Percentiles rank a stretch among this genome's conserved stretches.
phyloP scores from a whole-genome alignment of 2,797 vertebrate species.

The Periparus ater region DNA sequence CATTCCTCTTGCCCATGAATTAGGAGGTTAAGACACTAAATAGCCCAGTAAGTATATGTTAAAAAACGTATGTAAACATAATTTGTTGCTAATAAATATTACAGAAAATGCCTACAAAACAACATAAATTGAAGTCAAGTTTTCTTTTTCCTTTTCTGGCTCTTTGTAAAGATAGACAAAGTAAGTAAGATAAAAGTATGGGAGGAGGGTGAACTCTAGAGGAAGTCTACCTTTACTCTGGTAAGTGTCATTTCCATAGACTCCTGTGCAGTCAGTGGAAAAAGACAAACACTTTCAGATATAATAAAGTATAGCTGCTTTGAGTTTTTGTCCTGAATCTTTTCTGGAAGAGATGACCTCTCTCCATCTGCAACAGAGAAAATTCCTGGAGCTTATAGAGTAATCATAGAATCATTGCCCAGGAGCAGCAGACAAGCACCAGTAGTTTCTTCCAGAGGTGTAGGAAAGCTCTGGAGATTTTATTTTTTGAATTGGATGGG shows the following conservation, averaged over 20 bases:
- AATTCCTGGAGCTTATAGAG: background rate
- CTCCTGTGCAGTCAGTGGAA: background rate
- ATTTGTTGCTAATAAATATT: background rate
- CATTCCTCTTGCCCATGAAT: background rate
- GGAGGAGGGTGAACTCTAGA: background rate
- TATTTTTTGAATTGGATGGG: background rate
- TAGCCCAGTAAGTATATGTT: background rate
- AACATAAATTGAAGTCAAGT: background rate
- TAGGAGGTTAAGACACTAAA: background rate
- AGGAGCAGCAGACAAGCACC: background rate
- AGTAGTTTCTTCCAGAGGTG: background rate
- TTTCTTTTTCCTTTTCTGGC: background rate
- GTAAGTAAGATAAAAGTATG: background rate
- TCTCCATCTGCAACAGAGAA: background rate
- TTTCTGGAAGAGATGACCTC: background rate
- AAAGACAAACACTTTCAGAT: background rate
- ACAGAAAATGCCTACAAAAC: background rate
- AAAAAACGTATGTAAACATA: background rate
- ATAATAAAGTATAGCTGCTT: background rate
- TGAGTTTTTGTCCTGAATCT: slow-evolving; percentile 9
- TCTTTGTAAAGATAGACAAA: background rate
- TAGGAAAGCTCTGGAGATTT: background rate
- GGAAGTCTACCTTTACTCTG: background rate
- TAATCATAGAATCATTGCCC: background rate
- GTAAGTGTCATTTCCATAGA: background rate